Evolutionary conservation across 1,140 invertebrate species (phyloP).

Genomic region (Drosophila funebris): DNA sequence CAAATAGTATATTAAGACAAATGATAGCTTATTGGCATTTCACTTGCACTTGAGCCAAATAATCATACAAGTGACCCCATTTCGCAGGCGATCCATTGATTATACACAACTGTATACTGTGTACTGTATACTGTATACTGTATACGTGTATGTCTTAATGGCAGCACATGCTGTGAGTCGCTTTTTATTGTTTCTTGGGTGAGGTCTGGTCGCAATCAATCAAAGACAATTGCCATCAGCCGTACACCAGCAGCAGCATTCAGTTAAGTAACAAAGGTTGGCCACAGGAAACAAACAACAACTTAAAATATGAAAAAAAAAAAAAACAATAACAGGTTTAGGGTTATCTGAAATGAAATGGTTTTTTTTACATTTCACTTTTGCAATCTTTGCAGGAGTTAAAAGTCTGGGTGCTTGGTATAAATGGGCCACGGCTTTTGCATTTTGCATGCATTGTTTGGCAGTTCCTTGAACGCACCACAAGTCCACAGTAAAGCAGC

Average conservation of each 20-base stretch:
- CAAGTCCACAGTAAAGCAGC: constrained; percentile 28
- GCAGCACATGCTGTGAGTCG: constrained; percentile 52
- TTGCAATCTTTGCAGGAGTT: constrained; percentile 25
- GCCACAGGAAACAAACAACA: constrained; percentile 22
- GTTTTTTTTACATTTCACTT: constrained; percentile 4
- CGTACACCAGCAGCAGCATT: neutral
- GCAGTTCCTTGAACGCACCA: constrained; percentile 56
- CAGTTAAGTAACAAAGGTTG: constrained; percentile 45
- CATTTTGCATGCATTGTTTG: constrained; percentile 66
- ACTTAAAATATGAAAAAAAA: neutral
- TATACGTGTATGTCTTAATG: constrained; percentile 25
- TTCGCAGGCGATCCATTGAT: constrained; percentile 41
- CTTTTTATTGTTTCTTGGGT: constrained; percentile 43
- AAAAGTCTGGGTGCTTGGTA: constrained; percentile 35
- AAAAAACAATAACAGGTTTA: constrained; percentile 29
- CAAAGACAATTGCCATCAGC: constrained; percentile 41
- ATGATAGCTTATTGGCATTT: constrained; percentile 32
- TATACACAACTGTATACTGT: neutral
- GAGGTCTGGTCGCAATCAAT: constrained; percentile 37
- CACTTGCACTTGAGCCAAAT: constrained; percentile 65
- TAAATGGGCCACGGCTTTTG: constrained; percentile 61
- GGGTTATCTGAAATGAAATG: constrained; percentile 19
- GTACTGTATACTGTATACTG: constrained; percentile 4
- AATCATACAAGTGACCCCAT: constrained; percentile 53
- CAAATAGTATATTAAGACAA: neutral